Evolutionary conservation across 2,888 invertebrate genomes (phyloP).

Genomic region (Drosophila falleni): DNA sequence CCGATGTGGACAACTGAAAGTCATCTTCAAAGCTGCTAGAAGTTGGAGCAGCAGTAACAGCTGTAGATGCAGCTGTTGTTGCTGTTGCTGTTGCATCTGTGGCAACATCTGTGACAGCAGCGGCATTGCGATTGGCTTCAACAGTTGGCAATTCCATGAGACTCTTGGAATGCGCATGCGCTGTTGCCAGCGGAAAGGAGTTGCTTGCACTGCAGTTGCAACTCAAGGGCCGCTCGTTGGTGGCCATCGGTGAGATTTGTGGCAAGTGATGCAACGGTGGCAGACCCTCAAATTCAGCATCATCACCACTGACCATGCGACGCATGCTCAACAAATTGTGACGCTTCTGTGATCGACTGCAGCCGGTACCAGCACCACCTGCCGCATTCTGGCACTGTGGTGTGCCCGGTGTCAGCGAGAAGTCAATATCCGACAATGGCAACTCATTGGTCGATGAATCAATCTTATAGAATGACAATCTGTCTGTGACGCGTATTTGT

Average conservation of each 20-base stretch:
- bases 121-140: neutral
- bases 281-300: conserved; percentile 65
- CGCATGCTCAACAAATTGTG: conserved; percentile 68
- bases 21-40: conserved; percentile 74
- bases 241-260: conserved; percentile 86
- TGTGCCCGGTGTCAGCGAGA: conserved; percentile 83
- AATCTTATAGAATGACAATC: conserved; percentile 82
- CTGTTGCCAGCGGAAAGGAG: conserved; percentile 19
- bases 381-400: conserved; percentile 56
- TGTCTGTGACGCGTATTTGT: conserved; percentile 81
- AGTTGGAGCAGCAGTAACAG: neutral
- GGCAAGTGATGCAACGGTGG: conserved; percentile 75
- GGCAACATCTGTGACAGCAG: neutral
- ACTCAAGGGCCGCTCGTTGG: conserved; percentile 85
- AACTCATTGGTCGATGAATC: conserved; percentile 90
- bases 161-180: conserved; percentile 66
- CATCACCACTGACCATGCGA: conserved; percentile 78
- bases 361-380: conserved; percentile 19
- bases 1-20: conserved; percentile 79
- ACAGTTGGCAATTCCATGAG: conserved; percentile 45
- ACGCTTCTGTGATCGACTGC: conserved; percentile 26
- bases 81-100: neutral
- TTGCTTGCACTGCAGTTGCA: conserved; percentile 77
- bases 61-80: neutral
- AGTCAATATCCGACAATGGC: conserved; percentile 88